Conservation (phyloP, 2,797 vertebrate species). For the Thaleichthys pacificus region DNA sequence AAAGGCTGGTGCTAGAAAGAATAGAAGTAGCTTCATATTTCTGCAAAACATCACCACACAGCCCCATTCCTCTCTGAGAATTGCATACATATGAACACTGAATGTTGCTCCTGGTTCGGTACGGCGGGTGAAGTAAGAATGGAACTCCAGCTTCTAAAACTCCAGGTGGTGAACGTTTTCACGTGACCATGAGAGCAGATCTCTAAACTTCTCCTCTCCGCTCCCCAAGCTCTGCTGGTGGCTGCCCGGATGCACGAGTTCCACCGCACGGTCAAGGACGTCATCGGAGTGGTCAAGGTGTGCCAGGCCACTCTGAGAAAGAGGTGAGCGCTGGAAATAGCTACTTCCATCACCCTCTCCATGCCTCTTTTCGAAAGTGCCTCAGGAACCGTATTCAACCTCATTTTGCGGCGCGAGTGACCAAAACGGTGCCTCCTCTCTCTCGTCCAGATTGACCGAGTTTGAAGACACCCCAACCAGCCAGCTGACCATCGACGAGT, state of each 20-base stretch:
- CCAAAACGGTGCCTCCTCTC: neutral
- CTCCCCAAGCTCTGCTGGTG: slow-evolving; percentile 85
- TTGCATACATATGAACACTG: too few species aligned
- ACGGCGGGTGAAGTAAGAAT: neutral
- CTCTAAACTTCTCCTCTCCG: neutral
- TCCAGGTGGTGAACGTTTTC: neutral
- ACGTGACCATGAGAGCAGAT: neutral
- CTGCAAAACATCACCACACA: too few species aligned
- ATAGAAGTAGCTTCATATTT: too few species aligned
- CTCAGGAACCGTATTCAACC: too few species aligned
- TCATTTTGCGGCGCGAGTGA: neutral
- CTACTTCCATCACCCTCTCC: neutral
- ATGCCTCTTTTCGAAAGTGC: too few species aligned
- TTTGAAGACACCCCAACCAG: slow-evolving; percentile 98
- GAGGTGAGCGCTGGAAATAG: slow-evolving; percentile 76
- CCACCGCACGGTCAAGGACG: slow-evolving; percentile 92
- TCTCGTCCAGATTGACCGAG: slow-evolving; percentile 83
- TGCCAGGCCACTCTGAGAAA: slow-evolving; percentile 96
- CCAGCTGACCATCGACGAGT: slow-evolving; percentile 95
- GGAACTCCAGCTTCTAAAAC: too few species aligned
- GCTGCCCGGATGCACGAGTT: slow-evolving; percentile 98
- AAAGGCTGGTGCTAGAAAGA: too few species aligned
- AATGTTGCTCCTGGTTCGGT: too few species aligned
- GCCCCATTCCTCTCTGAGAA: too few species aligned
- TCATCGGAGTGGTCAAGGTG: slow-evolving; percentile 96